A percentile compares a stretch with the other conserved stretches of the same genome.
Conservation (phyloP, 2,888 invertebrate species). For the Homarus gammarus region DNA sequence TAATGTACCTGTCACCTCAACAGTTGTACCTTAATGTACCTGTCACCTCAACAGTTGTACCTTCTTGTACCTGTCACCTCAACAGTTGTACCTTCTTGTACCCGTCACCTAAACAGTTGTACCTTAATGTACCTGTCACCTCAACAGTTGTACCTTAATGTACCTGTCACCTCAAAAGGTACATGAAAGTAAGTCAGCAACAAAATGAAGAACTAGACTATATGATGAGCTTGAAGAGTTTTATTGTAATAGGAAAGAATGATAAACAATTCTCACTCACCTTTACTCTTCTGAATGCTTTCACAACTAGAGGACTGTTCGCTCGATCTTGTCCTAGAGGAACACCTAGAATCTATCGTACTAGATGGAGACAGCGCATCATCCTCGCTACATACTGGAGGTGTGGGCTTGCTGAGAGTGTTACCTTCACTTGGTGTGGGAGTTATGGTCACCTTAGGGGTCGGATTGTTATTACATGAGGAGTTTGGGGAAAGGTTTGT, state of each 20-base stretch:
- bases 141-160: too few relatives aligned
- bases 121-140: too few relatives aligned
- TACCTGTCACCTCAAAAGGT: too few relatives aligned
- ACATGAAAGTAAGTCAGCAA: too few relatives aligned
- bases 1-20: too few relatives aligned
- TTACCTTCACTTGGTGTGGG: conserved; percentile 9
- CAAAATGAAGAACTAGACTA: too few relatives aligned
- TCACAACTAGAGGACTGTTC: conserved; percentile 51
- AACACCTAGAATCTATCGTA: conserved; percentile 49
- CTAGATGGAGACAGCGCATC: conserved; percentile 36
- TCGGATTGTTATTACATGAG: not conserved
- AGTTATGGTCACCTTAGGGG: conserved; percentile 39
- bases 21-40: too few relatives aligned
- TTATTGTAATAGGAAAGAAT: not conserved
- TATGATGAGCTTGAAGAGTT: too few relatives aligned
- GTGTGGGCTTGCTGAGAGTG: not conserved
- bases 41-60: too few relatives aligned
- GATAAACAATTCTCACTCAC: not conserved
- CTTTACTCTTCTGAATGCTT: conserved; percentile 28
- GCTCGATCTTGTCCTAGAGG: conserved; percentile 51
- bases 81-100: too few relatives aligned
- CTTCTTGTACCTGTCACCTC: too few relatives aligned
- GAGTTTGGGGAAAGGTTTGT: conserved; percentile 40
- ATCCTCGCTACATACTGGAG: conserved; percentile 1
- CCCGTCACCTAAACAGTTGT: too few relatives aligned